Evolutionary conservation across 2,888 invertebrate genomes (phyloP).

Genomic region (Eilema depressum): DNA sequence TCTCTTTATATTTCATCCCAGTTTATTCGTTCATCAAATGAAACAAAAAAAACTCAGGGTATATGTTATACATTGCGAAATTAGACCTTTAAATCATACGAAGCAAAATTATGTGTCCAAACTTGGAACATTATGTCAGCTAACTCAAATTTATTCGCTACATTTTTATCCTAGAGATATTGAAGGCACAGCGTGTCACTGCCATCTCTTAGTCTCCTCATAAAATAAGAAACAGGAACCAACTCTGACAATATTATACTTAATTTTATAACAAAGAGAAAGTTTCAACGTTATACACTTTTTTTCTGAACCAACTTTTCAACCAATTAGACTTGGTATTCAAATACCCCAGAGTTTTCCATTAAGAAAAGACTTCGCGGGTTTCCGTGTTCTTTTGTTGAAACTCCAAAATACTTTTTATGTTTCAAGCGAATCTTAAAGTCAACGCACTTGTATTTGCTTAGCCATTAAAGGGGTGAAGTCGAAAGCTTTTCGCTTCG

Average conservation of each 20-base stretch:
- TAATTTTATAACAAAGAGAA: conserved; percentile 50
- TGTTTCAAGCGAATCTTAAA: conserved; percentile 56
- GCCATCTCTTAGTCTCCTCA: conserved; percentile 18
- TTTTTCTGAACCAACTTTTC: conserved; percentile 48
- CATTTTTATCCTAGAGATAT: conserved; percentile 13
- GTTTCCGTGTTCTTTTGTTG: conserved; percentile 47
- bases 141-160: conserved; percentile 10
- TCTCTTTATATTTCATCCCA: neutral
- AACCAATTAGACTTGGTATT: conserved; percentile 61
- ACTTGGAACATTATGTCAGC: conserved; percentile 17
- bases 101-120: conserved; percentile 16
- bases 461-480: conserved; percentile 72
- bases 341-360: conserved; percentile 60
- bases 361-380: conserved; percentile 51
- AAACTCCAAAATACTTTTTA: conserved; percentile 51
- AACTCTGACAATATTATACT: conserved; percentile 42
- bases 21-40: neutral
- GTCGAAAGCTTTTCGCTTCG: conserved; percentile 64
- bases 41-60: neutral
- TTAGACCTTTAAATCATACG: conserved; percentile 15
- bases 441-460: conserved; percentile 66
- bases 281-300: conserved; percentile 52
- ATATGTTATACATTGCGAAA: conserved; percentile 1
- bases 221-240: conserved; percentile 38
- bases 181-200: conserved; percentile 20